Percentiles rank a stretch among this genome's conserved stretches.
phyloP scores from a whole-genome alignment of 2,888 invertebrate species.

The Sarcophaga variegata region DNA sequence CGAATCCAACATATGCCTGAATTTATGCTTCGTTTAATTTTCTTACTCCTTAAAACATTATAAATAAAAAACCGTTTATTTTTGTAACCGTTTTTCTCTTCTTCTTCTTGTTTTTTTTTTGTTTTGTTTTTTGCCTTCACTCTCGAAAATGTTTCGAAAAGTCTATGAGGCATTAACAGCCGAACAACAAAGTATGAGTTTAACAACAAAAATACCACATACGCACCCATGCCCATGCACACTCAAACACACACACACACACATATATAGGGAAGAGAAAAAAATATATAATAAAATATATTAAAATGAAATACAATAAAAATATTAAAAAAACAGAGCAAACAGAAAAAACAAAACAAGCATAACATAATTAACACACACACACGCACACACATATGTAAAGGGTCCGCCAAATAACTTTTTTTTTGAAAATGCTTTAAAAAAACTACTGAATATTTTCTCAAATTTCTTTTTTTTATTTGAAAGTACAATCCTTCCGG shows the following conservation, averaged over 20 bases:
- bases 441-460: no score
- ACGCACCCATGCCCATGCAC: conserved; percentile 38
- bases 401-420: no score
- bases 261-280: neutral
- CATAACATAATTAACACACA: neutral
- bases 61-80: conserved; percentile 62
- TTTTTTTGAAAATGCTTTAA: no score
- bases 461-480: no score
- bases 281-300: no score
- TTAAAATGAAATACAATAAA: neutral
- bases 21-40: conserved; percentile 69
- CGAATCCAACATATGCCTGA: conserved; percentile 58
- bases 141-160: conserved; percentile 16
- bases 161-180: conserved; percentile 62
- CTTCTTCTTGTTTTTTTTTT: neutral
- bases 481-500: no score
- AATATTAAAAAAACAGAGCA: neutral
- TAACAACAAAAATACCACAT: conserved; percentile 24
- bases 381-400: neutral
- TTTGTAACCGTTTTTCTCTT: conserved; percentile 62
- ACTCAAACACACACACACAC: conserved; percentile 28
- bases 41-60: conserved; percentile 66
- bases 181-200: conserved; percentile 60
- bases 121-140: neutral
- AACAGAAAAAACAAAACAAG: neutral